Evolutionary conservation across 2,797 vertebrate genomes (phyloP), one percentile per base, ranked within the genome.

Genomic region (Anabacerthia variegaticeps): DNA sequence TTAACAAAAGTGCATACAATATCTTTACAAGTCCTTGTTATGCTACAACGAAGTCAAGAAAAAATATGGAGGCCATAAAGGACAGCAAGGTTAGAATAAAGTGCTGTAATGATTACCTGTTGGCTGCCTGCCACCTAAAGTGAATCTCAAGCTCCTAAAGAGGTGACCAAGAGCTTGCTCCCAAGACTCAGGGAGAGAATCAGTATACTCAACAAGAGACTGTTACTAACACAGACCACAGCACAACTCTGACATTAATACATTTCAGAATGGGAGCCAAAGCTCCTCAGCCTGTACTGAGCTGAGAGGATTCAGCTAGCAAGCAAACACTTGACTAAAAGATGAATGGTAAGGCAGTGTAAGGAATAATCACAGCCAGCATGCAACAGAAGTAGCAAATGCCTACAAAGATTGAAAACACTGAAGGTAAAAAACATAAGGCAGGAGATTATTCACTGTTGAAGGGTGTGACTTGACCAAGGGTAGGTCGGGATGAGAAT

Each of bases 361-460:
- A 79, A 72, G 17, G 26, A 75, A 72, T 49, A 81, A 61, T 59
- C 58, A 62, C 11, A n/a, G 26, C 2, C 22, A 91, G 46, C 0
- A 3, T 18, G 8, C 0, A 3, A 46, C 0, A 62, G 39, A 82
- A 52, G 14, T 9, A n/a, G 12, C 1, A 91, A 36, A 67, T 39
- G 9, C 48, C 39, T 56, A 27, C 9, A 55, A 78, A 14, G 14
- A n/a, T 0, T 74, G 37, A 71, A 86, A 71, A 43, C 63, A 63
- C 14, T 20, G 16, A 71, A 86, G 16, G 8, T 32, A 37, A 51
- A 54, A 54, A 52, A 65, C 66, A 48, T 51, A 74, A 76, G 9
- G 15, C 12, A 71, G 9, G 7, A 0, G 2, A 76, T 44, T 74
- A 56, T 51, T 76, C 44, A 51, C 2, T 26, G 6, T 48, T 67